phyloP scores from a whole-genome alignment of 2,888 invertebrate genomes.

The Hirtodrosophila alboralis region DNA sequence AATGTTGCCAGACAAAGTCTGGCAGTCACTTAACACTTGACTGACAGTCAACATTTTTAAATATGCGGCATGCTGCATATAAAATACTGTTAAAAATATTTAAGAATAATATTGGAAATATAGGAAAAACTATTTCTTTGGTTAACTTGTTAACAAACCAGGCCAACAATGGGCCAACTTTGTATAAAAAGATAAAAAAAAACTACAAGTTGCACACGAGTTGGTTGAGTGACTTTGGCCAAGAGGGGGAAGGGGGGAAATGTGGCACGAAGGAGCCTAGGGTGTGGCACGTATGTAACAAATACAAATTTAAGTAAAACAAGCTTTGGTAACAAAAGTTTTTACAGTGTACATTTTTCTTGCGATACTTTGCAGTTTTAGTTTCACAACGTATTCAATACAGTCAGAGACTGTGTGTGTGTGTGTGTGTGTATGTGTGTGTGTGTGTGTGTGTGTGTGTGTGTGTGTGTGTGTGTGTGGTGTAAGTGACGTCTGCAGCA shows the following conservation, averaged over 20 bases:
- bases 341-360: conserved; percentile 42
- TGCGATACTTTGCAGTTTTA: conserved; percentile 48
- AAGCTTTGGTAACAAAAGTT: conserved; percentile 71
- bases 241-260: neutral
- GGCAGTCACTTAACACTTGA: too few species aligned
- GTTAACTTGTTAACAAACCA: conserved; percentile 4
- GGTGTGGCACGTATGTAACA: conserved; percentile 36
- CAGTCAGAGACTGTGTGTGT: neutral
- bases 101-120: too few species aligned
- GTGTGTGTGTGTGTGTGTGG: too few species aligned
- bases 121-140: conserved; percentile 1
- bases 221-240: conserved; percentile 15
- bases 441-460: conserved; percentile 12
- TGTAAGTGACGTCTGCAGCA: conserved; percentile 21
- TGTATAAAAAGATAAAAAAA: conserved; percentile 5
- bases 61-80: too few species aligned
- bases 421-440: neutral
- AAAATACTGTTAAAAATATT: too few species aligned
- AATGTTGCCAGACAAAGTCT: too few species aligned
- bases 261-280: neutral
- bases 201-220: conserved; percentile 24
- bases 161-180: neutral
- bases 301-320: conserved; percentile 72
- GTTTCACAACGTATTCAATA: conserved; percentile 20
- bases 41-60: too few species aligned